Base-by-base conservation (phyloP, 2,113 vertebrate species). In the Oostethus manadensis region DNA sequence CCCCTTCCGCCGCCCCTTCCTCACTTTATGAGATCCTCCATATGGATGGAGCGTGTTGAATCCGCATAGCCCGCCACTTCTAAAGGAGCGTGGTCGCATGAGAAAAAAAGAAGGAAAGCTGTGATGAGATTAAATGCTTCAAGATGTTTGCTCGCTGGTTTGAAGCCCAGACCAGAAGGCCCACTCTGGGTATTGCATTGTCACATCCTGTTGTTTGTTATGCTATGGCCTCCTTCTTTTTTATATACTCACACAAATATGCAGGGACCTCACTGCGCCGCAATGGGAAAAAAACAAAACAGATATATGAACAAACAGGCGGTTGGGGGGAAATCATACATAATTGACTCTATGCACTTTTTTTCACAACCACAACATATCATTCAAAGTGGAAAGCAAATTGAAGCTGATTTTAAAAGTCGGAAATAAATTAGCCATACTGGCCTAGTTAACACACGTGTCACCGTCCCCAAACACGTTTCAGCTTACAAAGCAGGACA, bases 51-150 rank as follows among this genome's bases (percentile, higher is more conserved):
- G 82, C 68, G 62, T 71, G 64, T 44, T 61, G 64, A 56, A 60
- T 74, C 68, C 45, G 57, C 69, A 47, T 62, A 33, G 75, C 63
- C 64, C 38, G 68, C 84, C 86, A 84, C 87, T 86, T 87, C 88
- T 82, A 53, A 86, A 77, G 65, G 51, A 61, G 51, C 71, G 71
- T 64, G 35, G 69, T 78, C 68, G 49, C 62, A 71, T 4, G 35
- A 57, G 48, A 64, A 60, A 46, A 60, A 56, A 59, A 54, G 77
- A 80, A 75, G 78, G 72, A 55, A 70, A 54, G 65, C 68, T 57
- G 76, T 87, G 84, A 87, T 88, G 81, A 85, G 84, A 87, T 84
- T 85, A 87, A 89, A 72, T 67, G 18, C 77, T 89, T 90, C 85
- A 89, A 88, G 85, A 88, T 89, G 87, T 88, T 79, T 33, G 6